These are phyloP conservation scores for Drosophila bunnanda DNA, from an alignment of 2,888 invertebrate genomes.

Conservation along the genomic window DNA sequence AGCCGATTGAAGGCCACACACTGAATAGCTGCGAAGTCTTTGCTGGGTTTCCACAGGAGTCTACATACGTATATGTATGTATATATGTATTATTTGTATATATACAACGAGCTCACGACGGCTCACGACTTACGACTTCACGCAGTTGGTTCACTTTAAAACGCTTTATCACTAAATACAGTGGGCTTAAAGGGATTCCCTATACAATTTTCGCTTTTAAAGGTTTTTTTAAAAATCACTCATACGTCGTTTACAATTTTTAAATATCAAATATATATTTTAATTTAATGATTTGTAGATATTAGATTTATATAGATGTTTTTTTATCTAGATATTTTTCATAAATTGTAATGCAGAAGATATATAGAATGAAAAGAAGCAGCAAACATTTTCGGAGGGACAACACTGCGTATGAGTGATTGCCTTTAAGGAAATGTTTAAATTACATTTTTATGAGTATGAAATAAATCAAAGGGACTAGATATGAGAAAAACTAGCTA, in stretches of 20 bases:
- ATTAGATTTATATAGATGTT: not conserved
- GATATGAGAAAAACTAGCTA: not conserved
- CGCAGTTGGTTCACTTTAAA: not conserved
- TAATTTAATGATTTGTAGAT: not conserved
- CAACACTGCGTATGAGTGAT: conserved; percentile 7
- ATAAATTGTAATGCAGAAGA: no score
- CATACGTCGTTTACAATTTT: not conserved
- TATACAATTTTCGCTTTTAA: not conserved
- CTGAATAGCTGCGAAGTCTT: conserved; percentile 7
- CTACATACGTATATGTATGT: not conserved
- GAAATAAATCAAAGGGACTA: not conserved
- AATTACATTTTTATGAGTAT: not conserved
- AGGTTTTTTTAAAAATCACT: not conserved
- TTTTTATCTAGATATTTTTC: no score
- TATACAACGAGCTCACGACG: not conserved
- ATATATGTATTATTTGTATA: not conserved
- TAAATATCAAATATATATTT: not conserved
- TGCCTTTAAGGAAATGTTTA: not conserved
- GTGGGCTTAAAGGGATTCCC: not conserved
- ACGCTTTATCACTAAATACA: not conserved
- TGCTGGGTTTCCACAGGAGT: conserved; percentile 1
- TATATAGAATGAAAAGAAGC: not conserved
- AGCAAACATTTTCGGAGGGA: not conserved
- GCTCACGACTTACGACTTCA: conserved; percentile 1
- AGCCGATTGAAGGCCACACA: conserved; percentile 36